A percentile compares a stretch with the other conserved stretches of the same genome.
Evolutionary conservation across 2,113 vertebrate genomes (phyloP).

Genomic region (Atlantisia rogersi): DNA sequence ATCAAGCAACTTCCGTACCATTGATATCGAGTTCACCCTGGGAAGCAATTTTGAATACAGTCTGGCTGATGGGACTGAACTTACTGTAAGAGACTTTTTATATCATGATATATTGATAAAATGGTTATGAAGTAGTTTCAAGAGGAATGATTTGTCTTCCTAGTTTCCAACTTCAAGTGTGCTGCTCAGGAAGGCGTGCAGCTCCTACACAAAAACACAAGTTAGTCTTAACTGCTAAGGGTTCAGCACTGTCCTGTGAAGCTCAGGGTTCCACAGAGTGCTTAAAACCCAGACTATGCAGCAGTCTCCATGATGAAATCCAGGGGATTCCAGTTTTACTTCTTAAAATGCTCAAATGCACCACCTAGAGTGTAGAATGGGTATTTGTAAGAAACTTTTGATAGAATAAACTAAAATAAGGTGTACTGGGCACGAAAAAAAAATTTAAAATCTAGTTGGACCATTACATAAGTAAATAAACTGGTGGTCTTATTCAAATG

Average conservation of each 20-base stretch:
- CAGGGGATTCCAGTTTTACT: neutral
- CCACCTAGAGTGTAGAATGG: neutral
- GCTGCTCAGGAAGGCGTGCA: neutral
- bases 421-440: neutral
- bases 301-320: neutral
- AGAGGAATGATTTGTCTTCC: neutral
- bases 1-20: constrained; percentile 84
- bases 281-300: neutral
- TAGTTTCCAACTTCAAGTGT: neutral
- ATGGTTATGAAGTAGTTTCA: neutral
- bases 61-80: constrained; percentile 89
- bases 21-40: constrained; percentile 86
- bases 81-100: constrained; percentile 78
- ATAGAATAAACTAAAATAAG: neutral
- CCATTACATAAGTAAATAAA: neutral
- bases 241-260: neutral
- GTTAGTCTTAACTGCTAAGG: neutral
- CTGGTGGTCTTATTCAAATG: neutral
- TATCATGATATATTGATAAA: neutral
- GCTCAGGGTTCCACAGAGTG: neutral
- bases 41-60: constrained; percentile 83
- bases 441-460: neutral
- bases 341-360: neutral
- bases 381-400: neutral
- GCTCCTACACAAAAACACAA: neutral